Percentiles rank a stretch among this genome's conserved stretches.
Conservation (phyloP, 1,140 invertebrate species). For the Euura saliciscinereae region DNA sequence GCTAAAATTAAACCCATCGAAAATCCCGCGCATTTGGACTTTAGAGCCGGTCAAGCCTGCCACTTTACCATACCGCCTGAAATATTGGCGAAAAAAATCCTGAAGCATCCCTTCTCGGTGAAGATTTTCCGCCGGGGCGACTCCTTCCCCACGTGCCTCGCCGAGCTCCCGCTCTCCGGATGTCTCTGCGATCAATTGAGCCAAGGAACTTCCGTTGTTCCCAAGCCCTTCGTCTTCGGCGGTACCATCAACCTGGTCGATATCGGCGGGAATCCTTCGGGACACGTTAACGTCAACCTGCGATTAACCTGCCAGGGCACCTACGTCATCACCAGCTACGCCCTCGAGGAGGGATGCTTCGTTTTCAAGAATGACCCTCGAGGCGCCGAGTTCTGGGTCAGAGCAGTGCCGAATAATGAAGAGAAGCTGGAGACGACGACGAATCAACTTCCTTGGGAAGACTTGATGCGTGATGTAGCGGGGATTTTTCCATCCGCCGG, state of each 20-base stretch:
- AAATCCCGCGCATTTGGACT: neutral
- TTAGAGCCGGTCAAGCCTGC: slow-evolving; percentile 12
- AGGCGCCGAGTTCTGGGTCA: slow-evolving; percentile 14
- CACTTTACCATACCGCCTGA: slow-evolving; percentile 11
- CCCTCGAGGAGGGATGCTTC: slow-evolving; percentile 9
- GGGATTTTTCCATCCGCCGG: slow-evolving; percentile 9
- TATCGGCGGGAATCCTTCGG: slow-evolving; percentile 25
- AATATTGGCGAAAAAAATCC: slow-evolving; percentile 13
- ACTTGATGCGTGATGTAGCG: slow-evolving; percentile 17
- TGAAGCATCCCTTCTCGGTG: slow-evolving; percentile 20
- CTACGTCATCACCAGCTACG: slow-evolving; percentile 18
- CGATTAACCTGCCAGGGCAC: slow-evolving; percentile 23
- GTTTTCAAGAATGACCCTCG: slow-evolving; percentile 11
- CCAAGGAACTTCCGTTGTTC: neutral
- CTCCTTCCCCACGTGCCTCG: slow-evolving; percentile 22
- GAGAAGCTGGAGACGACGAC: neutral
- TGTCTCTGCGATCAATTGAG: slow-evolving; percentile 26
- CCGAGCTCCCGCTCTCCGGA: slow-evolving; percentile 20
- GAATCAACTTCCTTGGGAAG: slow-evolving; percentile 8
- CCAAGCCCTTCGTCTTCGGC: slow-evolving; percentile 17
- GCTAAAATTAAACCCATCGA: neutral
- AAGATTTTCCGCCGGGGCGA: slow-evolving; percentile 21
- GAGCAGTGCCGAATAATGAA: neutral
- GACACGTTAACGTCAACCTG: slow-evolving; percentile 15
- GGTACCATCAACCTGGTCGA: slow-evolving; percentile 27